Evolutionary conservation across 2,888 invertebrate species (phyloP).

Genomic region (Lasiommata megera): DNA sequence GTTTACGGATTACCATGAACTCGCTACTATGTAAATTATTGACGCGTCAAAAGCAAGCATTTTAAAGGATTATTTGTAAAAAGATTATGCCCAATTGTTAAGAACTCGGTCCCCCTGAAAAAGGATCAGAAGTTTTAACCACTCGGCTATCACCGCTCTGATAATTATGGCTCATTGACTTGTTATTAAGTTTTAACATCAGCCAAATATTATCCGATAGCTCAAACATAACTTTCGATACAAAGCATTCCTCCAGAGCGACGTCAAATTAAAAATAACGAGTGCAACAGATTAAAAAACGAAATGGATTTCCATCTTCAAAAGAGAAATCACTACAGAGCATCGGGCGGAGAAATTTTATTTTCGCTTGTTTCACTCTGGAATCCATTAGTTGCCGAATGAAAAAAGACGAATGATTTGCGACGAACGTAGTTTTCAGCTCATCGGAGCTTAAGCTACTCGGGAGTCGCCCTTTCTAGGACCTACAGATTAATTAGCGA

Average conservation of each 20-base stretch:
- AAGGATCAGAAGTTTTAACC: no score
- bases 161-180: no score
- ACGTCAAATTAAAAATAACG: conserved; percentile 24
- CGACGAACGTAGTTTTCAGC: conserved; percentile 48
- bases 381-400: conserved; percentile 56
- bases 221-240: conserved; percentile 1
- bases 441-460: conserved; percentile 46
- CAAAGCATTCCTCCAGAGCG: conserved; percentile 16
- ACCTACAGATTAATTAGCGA: conserved; percentile 25
- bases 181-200: no score
- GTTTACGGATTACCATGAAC: no score
- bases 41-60: no score
- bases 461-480: conserved; percentile 28
- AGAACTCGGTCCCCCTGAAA: no score
- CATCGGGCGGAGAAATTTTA: conserved; percentile 35
- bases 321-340: conserved; percentile 49
- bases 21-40: no score
- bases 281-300: conserved; percentile 49
- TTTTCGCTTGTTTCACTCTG: conserved; percentile 41
- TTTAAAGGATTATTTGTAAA: no score
- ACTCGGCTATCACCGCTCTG: no score
- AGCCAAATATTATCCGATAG: background rate
- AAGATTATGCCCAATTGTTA: no score
- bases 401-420: conserved; percentile 38
- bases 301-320: conserved; percentile 38